Evolutionary conservation across 2,888 invertebrate genomes (phyloP), one percentile per base, ranked within the genome.

Genomic region (Quadroppia sp.): DNA sequence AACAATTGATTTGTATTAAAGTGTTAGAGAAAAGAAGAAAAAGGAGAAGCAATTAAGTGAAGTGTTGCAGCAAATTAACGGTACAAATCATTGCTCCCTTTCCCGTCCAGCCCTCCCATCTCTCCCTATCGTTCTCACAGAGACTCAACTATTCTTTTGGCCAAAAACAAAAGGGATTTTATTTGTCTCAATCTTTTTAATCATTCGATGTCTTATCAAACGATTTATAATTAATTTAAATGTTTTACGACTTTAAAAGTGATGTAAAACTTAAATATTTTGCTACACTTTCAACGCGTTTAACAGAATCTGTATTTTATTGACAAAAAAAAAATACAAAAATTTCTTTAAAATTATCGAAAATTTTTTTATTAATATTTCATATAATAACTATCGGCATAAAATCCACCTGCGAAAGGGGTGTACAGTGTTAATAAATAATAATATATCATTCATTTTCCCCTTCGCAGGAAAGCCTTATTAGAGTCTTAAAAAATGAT

Each of bases 31-130:
- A n/a, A n/a, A n/a, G n/a, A n/a, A n/a, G n/a, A n/a, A n/a, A n/a
- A n/a, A 28, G 28, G 4, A 28, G 64, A 64, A 64, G 64, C 64
- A 64, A 64, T 64, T 64, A 64, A 64, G 64, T 64, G 64, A 64
- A 64, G 64, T 64, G 64, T 64, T 36, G 64, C 64, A 64, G 36
- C 64, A 64, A 64, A 64, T 64, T 64, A 64, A 64, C 64, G 64
- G 40, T 40, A 40, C 32, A n/a, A 64, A 64, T 32, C 64, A 64
- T 40, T 64, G 32, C 64, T 32, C 30, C 32, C 61, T 61, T 25
- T 23, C 13, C 20, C 25, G 23, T n/a, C 23, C 59, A 9, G 17
- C 50, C 20, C 50, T 50, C 59, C 53, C 17, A 48, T 48, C 17
- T 23, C 53, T 53, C 59, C 28, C 59, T 59, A 30, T 30, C 28